Base-by-base conservation (phyloP, 92 coral and sea anemone genomes). In the Parazoanthus swiftii region DNA sequence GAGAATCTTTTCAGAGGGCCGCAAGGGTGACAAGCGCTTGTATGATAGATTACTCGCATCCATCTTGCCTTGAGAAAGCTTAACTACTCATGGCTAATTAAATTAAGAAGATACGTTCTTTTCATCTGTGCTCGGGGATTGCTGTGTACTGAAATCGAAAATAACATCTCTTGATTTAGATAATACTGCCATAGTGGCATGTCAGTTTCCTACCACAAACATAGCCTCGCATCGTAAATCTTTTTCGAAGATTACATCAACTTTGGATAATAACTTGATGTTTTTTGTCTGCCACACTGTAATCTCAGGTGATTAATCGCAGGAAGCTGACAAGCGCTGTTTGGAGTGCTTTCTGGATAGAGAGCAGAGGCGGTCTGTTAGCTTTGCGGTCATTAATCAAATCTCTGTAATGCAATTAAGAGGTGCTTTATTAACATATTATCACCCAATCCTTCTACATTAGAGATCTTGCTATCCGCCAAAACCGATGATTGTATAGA, bases 371-470 rank as follows among this genome's bases (percentile, higher is more conserved):
- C 50, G 76, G 74, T 26, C 86, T 38, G 46, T n/a, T 11, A 66
- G n/a, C 76, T 18, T 38, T 79, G 82, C 43, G 82, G 54, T n/a
- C 56, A 67, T 63, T 82, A 82, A 65, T 82, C 86, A 82, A 82
- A 65, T 66, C 86, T 76, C 74, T 21, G 75, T 82, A 82, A 82
- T 82, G 74, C 74, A 82, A 82, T 82, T 82, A 63, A 23, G 25
- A 66, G 29, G 51, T 82, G 44, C 86, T 81, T 63, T 58, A 82
- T 82, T 82, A 82, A 23, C 86, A 78, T 78, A 78, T 78, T 78
- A 78, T 23, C 82, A 82, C 86, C 86, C 86, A 82, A 82, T 82
- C 76, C 73, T 58, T 81, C 72, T 81, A 76, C 79, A 37, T 44
- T 76, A 25, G 79, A 15, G 79, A 76, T 76, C 70, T 21, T 63